These are phyloP conservation scores for Brotula barbata DNA, from an alignment of 2,797 vertebrate genomes.

Conservation along the genomic window DNA sequence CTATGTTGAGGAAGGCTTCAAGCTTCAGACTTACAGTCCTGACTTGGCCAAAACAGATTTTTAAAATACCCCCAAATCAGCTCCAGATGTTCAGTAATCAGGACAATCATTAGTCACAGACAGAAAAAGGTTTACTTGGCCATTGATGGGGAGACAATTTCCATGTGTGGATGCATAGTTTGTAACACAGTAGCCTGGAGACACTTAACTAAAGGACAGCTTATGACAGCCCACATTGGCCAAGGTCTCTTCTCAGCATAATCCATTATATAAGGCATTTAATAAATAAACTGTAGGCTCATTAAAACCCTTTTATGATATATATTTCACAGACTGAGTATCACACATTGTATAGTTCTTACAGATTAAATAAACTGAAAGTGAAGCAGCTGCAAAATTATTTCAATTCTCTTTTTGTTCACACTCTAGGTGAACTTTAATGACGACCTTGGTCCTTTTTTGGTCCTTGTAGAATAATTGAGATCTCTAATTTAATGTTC, in stretches of 20 bases:
- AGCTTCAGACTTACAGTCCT: slow-evolving; percentile 44
- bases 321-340: too few relatives aligned
- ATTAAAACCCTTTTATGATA: too few relatives aligned
- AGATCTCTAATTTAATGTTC: too few relatives aligned
- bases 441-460: too few relatives aligned
- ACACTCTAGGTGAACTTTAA: too few relatives aligned
- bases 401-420: too few relatives aligned
- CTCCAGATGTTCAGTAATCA: slow-evolving; percentile 75
- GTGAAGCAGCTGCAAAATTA: too few relatives aligned
- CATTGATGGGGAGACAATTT: slow-evolving; percentile 58
- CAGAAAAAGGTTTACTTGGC: slow-evolving; percentile 42
- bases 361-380: too few relatives aligned
- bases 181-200: slow-evolving; percentile 48
- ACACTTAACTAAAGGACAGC: slow-evolving; percentile 22
- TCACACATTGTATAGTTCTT: too few relatives aligned
- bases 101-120: slow-evolving; percentile 61
- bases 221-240: slow-evolving; percentile 20
- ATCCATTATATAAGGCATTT: slow-evolving; percentile 2
- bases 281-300: too few relatives aligned
- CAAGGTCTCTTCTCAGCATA: slow-evolving; percentile 10
- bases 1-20: slow-evolving; percentile 37
- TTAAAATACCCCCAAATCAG: slow-evolving; percentile 59
- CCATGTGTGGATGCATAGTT: slow-evolving; percentile 56
- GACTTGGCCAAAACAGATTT: slow-evolving; percentile 60
- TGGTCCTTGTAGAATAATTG: too few relatives aligned